Evolutionary conservation across 2,797 vertebrate genomes (phyloP).

Genomic region (Leptodactylus fallax): DNA sequence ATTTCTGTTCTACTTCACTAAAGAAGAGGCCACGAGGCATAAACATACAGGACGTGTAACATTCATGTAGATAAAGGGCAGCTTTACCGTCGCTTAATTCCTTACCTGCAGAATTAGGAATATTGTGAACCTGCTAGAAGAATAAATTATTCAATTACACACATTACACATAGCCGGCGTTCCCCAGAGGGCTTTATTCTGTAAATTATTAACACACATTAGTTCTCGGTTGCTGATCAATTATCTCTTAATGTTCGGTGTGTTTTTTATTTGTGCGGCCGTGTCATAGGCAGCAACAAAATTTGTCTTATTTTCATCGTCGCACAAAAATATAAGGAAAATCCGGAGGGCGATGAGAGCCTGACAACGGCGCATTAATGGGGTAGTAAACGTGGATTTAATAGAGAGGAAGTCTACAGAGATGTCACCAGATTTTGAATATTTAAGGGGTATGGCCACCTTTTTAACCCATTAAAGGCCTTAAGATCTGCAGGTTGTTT

Average conservation of each 20-base stretch:
- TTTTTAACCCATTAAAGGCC: neutral
- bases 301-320: neutral
- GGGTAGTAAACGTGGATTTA: neutral
- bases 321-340: neutral
- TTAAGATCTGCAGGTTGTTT: no score
- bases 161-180: conserved; percentile 30
- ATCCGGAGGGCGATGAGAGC: neutral
- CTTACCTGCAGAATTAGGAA: conserved; percentile 20
- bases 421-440: neutral
- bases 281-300: conserved; percentile 19
- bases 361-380: neutral
- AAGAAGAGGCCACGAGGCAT: neutral
- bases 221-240: conserved; percentile 60
- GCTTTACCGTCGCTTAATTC: conserved; percentile 1
- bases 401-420: neutral
- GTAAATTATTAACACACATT: conserved; percentile 64
- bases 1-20: conserved; percentile 38
- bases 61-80: neutral
- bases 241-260: conserved; percentile 53
- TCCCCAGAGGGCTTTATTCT: conserved; percentile 18
- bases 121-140: conserved; percentile 23
- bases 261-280: conserved; percentile 30
- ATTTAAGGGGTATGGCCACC: neutral
- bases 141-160: conserved; percentile 59
- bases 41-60: neutral